Percentiles rank a stretch among this genome's conserved stretches.
Conservation (phyloP, 2,888 invertebrate genomes). For the Smittia sp. region DNA sequence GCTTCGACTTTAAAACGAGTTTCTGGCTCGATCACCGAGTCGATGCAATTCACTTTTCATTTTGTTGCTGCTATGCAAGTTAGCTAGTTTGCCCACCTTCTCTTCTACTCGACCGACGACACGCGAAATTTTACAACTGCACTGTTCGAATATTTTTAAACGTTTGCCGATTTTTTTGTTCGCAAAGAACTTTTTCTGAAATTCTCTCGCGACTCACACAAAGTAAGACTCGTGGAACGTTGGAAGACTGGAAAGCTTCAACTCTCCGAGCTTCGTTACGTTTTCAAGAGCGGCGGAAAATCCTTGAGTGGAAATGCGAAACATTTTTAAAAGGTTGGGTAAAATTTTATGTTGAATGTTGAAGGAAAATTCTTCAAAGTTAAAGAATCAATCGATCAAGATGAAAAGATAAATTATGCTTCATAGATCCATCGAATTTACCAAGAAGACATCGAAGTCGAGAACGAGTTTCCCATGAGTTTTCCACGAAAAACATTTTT, state of each 20-base stretch:
- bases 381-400: too few relatives aligned
- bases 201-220: background rate
- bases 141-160: slow-evolving; percentile 15
- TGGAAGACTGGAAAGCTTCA: background rate
- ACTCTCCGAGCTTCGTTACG: background rate
- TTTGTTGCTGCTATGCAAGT: background rate
- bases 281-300: too few relatives aligned
- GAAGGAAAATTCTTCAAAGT: too few relatives aligned
- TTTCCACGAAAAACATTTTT: background rate
- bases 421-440: too few relatives aligned
- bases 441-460: too few relatives aligned
- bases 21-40: background rate
- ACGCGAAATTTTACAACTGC: slow-evolving; percentile 19
- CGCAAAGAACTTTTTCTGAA: slow-evolving; percentile 9
- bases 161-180: slow-evolving; percentile 13
- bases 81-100: background rate
- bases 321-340: too few relatives aligned
- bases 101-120: background rate
- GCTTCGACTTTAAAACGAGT: background rate
- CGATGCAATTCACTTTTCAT: too few relatives aligned
- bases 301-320: too few relatives aligned
- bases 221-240: background rate
- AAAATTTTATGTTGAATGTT: too few relatives aligned
- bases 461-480: too few relatives aligned
- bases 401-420: too few relatives aligned